phyloP scores from a whole-genome alignment of 2,113 vertebrate genomes.

The Rhynchopsitta pachyrhyncha region DNA sequence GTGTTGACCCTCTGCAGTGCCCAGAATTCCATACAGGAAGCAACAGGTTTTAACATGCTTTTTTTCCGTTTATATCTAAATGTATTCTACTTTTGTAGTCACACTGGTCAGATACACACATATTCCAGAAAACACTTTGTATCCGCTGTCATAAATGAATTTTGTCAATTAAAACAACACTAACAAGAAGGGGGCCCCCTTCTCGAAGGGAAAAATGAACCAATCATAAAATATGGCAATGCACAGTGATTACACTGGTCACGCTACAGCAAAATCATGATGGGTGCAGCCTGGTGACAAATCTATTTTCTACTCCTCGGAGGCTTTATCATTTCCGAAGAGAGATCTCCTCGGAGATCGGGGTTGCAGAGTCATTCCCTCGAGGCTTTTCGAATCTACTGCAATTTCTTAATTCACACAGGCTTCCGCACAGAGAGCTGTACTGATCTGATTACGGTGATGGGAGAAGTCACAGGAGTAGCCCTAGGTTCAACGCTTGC shows the following conservation, averaged over 20 bases:
- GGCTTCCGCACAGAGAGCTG: neutral
- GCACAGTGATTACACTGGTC: neutral
- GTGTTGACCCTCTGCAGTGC: neutral
- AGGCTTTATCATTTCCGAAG: neutral
- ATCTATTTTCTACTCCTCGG: neutral
- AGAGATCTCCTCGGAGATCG: neutral
- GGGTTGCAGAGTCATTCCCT: neutral
- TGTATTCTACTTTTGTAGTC: neutral
- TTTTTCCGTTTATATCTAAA: neutral
- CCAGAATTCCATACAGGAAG: neutral
- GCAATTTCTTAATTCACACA: neutral
- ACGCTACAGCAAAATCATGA: accelerated
- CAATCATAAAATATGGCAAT: neutral
- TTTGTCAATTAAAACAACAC: neutral
- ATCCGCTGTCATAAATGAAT: neutral
- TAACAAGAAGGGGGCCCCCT: neutral
- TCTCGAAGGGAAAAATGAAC: neutral
- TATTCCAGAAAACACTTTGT: neutral
- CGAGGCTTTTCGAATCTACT: neutral
- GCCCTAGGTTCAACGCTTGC: neutral
- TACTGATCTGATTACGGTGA: accelerated
- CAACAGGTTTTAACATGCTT: neutral
- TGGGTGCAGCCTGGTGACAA: neutral
- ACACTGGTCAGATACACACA: neutral
- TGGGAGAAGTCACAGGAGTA: accelerated